Evolutionary conservation across 2,888 invertebrate species (phyloP).

Genomic region (Hydriomena furcata): DNA sequence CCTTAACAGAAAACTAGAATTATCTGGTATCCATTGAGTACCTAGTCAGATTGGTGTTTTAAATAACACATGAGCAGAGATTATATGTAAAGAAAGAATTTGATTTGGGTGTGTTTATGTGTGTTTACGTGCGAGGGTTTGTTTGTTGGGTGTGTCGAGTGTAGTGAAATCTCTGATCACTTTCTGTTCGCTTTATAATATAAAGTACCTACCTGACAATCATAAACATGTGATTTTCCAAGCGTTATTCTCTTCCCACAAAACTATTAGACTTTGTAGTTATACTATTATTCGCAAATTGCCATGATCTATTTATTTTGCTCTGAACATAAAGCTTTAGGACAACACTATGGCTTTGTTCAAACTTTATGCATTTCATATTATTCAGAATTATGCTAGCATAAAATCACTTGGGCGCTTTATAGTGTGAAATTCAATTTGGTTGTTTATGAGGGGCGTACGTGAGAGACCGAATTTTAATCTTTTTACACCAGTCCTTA

Average conservation of each 20-base stretch:
- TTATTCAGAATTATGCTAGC: slow-evolving; percentile 43
- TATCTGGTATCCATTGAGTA: too few relatives aligned
- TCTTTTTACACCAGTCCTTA: slow-evolving; percentile 22
- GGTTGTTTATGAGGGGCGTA: slow-evolving; percentile 39
- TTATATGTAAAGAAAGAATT: too few relatives aligned
- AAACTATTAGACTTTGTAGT: slow-evolving; percentile 3
- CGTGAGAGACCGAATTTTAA: slow-evolving; percentile 24
- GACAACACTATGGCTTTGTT: slow-evolving; percentile 33
- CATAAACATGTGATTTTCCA: too few relatives aligned
- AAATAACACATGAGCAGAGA: too few relatives aligned
- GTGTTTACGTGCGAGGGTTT: too few relatives aligned
- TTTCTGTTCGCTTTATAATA: too few relatives aligned
- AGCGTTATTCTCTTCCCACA: not conserved
- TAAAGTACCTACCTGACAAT: too few relatives aligned
- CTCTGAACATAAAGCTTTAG: slow-evolving; percentile 5
- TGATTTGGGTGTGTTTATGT: too few relatives aligned
- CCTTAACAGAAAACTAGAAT: too few relatives aligned
- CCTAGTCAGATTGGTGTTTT: too few relatives aligned
- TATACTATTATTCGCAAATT: not conserved
- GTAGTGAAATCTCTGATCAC: too few relatives aligned
- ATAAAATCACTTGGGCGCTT: slow-evolving; percentile 49
- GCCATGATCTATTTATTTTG: not conserved
- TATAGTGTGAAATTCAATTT: slow-evolving; percentile 51
- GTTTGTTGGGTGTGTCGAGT: too few relatives aligned
- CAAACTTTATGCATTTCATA: slow-evolving; percentile 44